phyloP scores from a whole-genome alignment of 2,888 invertebrate species.

The Brenthis ino region DNA sequence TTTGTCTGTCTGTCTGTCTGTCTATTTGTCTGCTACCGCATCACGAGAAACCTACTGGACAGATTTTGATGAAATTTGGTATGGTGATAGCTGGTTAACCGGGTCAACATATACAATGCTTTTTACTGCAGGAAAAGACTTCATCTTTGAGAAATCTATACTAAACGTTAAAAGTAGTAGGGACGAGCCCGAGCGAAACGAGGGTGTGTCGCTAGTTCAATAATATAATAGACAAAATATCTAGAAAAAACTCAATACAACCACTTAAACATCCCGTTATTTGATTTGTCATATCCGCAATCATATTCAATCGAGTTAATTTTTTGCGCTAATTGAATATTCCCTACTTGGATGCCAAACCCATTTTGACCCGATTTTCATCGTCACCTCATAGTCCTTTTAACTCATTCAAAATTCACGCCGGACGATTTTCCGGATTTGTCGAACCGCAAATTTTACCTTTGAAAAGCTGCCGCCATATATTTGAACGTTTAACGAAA shows the following conservation, averaged over 20 bases:
- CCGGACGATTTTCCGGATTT: conserved; percentile 31
- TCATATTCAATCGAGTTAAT: conserved; percentile 3
- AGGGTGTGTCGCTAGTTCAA: too few species aligned
- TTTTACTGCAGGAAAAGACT: too few species aligned
- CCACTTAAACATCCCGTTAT: not conserved
- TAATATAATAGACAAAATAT: too few species aligned
- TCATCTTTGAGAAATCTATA: too few species aligned
- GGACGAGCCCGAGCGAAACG: too few species aligned
- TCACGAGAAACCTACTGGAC: too few species aligned
- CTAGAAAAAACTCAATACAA: not conserved
- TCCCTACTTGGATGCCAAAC: conserved; percentile 15
- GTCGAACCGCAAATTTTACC: conserved; percentile 35
- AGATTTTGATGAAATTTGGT: too few species aligned
- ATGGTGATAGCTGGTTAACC: too few species aligned
- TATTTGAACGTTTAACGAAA: conserved; percentile 27
- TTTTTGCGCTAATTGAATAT: conserved; percentile 29
- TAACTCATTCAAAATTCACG: conserved; percentile 35
- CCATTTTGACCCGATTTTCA: conserved; percentile 31
- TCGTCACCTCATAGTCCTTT: conserved; percentile 24
- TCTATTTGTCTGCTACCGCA: too few species aligned
- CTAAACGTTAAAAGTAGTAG: too few species aligned
- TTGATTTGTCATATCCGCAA: not conserved
- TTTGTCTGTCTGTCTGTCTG: too few species aligned
- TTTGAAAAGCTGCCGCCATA: conserved; percentile 23
- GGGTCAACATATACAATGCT: too few species aligned